Evolutionary conservation across 2,888 invertebrate genomes (phyloP), one percentile per base, ranked within the genome.

Genomic region (Hemicrepidius hirtus): DNA sequence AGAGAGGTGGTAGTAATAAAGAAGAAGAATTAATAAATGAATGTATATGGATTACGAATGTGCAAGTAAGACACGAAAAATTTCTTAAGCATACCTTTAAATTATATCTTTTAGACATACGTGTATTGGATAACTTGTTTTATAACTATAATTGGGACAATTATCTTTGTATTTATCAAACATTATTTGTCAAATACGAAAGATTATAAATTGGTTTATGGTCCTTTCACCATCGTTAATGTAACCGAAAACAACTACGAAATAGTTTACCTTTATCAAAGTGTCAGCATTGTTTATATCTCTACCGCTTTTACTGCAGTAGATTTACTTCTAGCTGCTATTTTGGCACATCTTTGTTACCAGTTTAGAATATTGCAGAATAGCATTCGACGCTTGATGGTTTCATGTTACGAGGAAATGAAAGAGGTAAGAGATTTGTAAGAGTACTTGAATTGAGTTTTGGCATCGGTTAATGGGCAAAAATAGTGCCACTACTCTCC

Each of bases 331-430:
- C 64, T 76, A 3, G 69, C 62, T 20, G 57, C 68, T n/a, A 64
- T 70, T 32, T 64, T 76, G 40, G 74, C 67, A 12, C 74, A 76
- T 21, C 32, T 74, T 1, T 70, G 66, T 35, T 69, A 62, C 7
- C 74, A 76, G 16, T 71, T 73, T 40, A 74, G 44, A 44, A 67
- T 76, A n/a, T 49, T 74, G n/a, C 55, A 71, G 40, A 76, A 74
- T 32, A 40, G 32, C 28, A 32, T 76, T 18, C 16, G n/a, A 24
- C 46, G 16, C 13, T 9, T 46, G 16, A 20, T 63, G 20, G 18
- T 49, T 12, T 37, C 50, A 7, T 35, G 50, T 28, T 49, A 60
- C 49, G 28, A 20, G 12, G 53, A 21, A 3, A 53, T 53, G 24
- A 13, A 4, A 24, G 13, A 53, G 28, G 53, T 28, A 53, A 21